A percentile compares a stretch with the other conserved stretches of the same genome.
Conservation (phyloP, 2,888 invertebrate species). For the Venusia cambrica region DNA sequence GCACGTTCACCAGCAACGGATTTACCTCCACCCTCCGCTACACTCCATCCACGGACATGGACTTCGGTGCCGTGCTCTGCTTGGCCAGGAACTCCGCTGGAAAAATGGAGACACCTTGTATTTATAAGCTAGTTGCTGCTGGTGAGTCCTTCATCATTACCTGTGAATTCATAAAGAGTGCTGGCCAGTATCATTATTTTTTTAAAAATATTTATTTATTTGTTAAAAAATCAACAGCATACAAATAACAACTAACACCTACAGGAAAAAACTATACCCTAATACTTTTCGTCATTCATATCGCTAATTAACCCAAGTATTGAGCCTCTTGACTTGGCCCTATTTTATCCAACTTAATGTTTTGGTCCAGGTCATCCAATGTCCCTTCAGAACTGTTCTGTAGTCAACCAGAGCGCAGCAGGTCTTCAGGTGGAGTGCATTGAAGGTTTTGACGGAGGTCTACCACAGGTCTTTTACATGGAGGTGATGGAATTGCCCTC, state of each 20-base stretch:
- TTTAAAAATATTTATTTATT: no score
- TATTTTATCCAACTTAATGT: no score
- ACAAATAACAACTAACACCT: no score
- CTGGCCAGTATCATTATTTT: no score
- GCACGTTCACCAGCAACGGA: constrained; percentile 78
- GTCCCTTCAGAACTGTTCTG: constrained; percentile 90
- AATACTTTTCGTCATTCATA: no score
- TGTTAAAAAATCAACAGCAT: no score
- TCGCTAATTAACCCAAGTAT: no score
- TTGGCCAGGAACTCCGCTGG: constrained; percentile 91
- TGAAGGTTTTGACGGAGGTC: constrained; percentile 92
- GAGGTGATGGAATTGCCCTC: constrained; percentile 88
- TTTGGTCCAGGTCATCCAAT: constrained; percentile 87
- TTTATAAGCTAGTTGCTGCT: constrained; percentile 91
- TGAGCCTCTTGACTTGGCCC: no score
- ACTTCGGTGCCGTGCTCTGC: constrained; percentile 92
- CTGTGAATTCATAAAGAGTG: no score
- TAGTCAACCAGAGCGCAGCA: constrained; percentile 88
- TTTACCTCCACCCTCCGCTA: constrained; percentile 88
- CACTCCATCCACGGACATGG: constrained; percentile 90
- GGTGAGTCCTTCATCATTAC: no score
- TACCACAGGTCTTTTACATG: constrained; percentile 90
- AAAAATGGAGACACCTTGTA: constrained; percentile 88
- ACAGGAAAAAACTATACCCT: no score
- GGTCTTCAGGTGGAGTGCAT: constrained; percentile 86